These are phyloP conservation scores for Phyllopteryx taeniolatus DNA, from an alignment of 2,113 vertebrate species.

Conservation along the genomic window DNA sequence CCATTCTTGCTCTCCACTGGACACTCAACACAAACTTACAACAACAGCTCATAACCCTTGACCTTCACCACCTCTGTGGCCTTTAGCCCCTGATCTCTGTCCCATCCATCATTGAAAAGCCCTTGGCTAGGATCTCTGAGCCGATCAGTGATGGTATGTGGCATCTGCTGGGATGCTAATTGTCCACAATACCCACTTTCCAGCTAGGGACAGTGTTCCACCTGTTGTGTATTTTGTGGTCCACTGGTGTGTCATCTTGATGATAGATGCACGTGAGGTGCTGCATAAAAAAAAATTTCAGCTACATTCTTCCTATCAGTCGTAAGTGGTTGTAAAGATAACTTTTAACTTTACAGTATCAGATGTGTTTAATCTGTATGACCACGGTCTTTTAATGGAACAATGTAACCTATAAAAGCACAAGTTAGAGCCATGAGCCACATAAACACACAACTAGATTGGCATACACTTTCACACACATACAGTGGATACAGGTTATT, in stretches of 20 bases:
- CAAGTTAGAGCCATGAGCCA: not conserved
- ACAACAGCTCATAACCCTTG: constrained; percentile 44
- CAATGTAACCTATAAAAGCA: not conserved
- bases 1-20: constrained; percentile 44
- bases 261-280: not conserved
- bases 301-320: not conserved
- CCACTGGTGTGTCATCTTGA: not conserved
- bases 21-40: constrained; percentile 51
- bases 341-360: not conserved
- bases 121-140: constrained; percentile 28
- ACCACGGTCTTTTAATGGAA: not conserved
- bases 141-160: constrained; percentile 36
- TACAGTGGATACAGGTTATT: constrained; percentile 35
- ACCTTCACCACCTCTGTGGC: constrained; percentile 49
- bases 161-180: constrained; percentile 29
- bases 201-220: constrained; percentile 13
- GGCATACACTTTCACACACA: not conserved
- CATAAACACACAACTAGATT: not conserved
- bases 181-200: constrained; percentile 15
- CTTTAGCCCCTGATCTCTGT: constrained; percentile 57
- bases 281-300: too few species aligned
- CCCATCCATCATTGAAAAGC: constrained; percentile 47
- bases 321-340: not conserved
- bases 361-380: not conserved
- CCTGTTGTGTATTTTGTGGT: constrained; percentile 6